Percentiles rank a stretch among this genome's conserved stretches.
Evolutionary conservation across 1,140 invertebrate genomes (phyloP).

Genomic region (Wasmannia auropunctata): DNA sequence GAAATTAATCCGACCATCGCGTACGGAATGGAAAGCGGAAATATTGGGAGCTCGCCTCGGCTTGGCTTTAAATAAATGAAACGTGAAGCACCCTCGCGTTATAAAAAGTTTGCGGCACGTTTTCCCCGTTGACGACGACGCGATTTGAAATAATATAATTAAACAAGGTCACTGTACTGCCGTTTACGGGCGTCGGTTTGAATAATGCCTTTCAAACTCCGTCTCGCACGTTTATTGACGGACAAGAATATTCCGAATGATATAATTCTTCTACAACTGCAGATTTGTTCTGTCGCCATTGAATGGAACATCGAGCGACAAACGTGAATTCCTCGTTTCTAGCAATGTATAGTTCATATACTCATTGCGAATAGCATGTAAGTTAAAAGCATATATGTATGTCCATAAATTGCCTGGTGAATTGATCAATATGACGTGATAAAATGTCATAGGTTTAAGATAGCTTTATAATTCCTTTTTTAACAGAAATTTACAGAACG

Average conservation of each 20-base stretch:
- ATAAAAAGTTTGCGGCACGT: constrained; percentile 32
- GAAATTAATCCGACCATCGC: constrained; percentile 72
- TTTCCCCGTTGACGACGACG: background rate
- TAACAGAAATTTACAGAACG: background rate
- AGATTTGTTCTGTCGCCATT: constrained; percentile 22
- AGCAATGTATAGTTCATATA: constrained; percentile 49
- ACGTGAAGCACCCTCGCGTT: constrained; percentile 5
- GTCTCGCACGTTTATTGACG: constrained; percentile 20
- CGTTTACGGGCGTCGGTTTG: background rate
- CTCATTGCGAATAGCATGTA: constrained; percentile 58
- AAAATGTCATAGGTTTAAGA: constrained; percentile 63
- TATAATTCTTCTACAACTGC: background rate
- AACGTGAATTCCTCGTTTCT: constrained; percentile 51
- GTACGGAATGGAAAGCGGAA: constrained; percentile 32
- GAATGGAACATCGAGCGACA: constrained; percentile 1
- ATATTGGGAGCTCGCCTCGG: constrained; percentile 6
- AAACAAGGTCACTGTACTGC: constrained; percentile 19
- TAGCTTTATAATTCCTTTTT: background rate
- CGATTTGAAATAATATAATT: constrained; percentile 45
- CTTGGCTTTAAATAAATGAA: constrained; percentile 61
- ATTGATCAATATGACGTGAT: constrained; percentile 41
- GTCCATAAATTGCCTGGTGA: constrained; percentile 50
- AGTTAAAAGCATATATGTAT: constrained; percentile 27
- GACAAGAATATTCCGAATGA: constrained; percentile 27
- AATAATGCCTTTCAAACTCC: constrained; percentile 38